These are phyloP conservation scores for Battus philenor DNA, from an alignment of 1,140 invertebrate species.

Conservation along the genomic window DNA sequence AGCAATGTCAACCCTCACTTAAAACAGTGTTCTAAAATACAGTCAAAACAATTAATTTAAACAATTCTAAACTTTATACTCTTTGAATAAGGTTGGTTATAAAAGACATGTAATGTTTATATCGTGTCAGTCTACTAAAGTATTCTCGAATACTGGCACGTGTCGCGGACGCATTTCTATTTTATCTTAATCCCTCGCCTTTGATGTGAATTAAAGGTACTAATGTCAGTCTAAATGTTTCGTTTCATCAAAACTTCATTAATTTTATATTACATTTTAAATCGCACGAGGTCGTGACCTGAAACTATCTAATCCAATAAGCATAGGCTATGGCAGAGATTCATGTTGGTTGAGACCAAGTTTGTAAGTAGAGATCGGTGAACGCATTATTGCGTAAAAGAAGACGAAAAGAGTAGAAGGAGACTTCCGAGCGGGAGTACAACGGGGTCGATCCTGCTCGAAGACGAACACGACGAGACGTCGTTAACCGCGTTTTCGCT, in stretches of 20 bases:
- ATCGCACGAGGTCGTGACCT: too few relatives aligned
- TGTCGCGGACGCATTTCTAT: constrained; percentile 6
- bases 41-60: not conserved
- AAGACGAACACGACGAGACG: too few relatives aligned
- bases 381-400: too few relatives aligned
- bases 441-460: too few relatives aligned
- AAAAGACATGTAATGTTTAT: not conserved
- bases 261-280: not conserved
- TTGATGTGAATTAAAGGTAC: constrained; percentile 9
- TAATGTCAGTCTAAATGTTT: constrained; percentile 8
- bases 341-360: too few relatives aligned
- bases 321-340: too few relatives aligned
- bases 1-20: constrained; percentile 1
- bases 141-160: constrained; percentile 3
- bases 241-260: constrained; percentile 4
- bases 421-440: too few relatives aligned
- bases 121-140: constrained; percentile 1
- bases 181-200: constrained; percentile 11
- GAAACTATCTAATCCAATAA: too few relatives aligned
- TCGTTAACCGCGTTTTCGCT: too few relatives aligned
- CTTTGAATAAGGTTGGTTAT: not conserved
- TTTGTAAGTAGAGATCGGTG: too few relatives aligned
- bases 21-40: constrained; percentile 4
- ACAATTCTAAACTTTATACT: constrained; percentile 4
- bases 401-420: too few relatives aligned